phyloP scores from a whole-genome alignment of 2,888 invertebrate genomes.

The Crossocerus cetratus region DNA sequence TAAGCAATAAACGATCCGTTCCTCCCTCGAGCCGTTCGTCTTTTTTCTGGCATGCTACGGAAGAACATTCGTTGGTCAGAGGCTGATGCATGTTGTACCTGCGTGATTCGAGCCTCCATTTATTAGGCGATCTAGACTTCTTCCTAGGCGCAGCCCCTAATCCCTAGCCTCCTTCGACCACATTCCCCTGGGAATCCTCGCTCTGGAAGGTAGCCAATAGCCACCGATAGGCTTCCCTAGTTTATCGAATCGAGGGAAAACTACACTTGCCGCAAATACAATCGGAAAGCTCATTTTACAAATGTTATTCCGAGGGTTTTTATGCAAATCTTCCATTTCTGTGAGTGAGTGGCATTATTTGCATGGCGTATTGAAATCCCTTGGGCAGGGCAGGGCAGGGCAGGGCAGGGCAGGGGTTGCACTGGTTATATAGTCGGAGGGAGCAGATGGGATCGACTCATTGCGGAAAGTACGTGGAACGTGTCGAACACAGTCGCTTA shows the following conservation, averaged over 20 bases:
- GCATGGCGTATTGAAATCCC: too few species aligned
- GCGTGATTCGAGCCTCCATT: slow-evolving; percentile 32
- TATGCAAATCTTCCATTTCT: too few species aligned
- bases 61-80: not conserved
- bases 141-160: slow-evolving; percentile 34
- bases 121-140: slow-evolving; percentile 29
- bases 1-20: too few species aligned
- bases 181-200: slow-evolving; percentile 20
- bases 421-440: not conserved
- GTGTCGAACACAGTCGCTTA: not conserved
- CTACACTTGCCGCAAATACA: slow-evolving; percentile 27
- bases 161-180: slow-evolving; percentile 25
- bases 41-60: not conserved
- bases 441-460: too few species aligned
- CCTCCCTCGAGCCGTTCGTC: slow-evolving; percentile 7
- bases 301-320: too few species aligned
- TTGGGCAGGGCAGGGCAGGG: too few species aligned
- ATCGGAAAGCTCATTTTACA: slow-evolving; percentile 3
- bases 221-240: slow-evolving; percentile 26
- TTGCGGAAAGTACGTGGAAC: too few species aligned
- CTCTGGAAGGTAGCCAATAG: slow-evolving; percentile 54
- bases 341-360: too few species aligned
- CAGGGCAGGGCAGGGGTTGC: too few species aligned
- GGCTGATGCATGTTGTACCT: slow-evolving; percentile 22
- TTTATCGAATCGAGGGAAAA: slow-evolving; percentile 20